These are phyloP conservation scores for Anodontia alba DNA, from an alignment of 2,888 invertebrate genomes.

Conservation along the genomic window DNA sequence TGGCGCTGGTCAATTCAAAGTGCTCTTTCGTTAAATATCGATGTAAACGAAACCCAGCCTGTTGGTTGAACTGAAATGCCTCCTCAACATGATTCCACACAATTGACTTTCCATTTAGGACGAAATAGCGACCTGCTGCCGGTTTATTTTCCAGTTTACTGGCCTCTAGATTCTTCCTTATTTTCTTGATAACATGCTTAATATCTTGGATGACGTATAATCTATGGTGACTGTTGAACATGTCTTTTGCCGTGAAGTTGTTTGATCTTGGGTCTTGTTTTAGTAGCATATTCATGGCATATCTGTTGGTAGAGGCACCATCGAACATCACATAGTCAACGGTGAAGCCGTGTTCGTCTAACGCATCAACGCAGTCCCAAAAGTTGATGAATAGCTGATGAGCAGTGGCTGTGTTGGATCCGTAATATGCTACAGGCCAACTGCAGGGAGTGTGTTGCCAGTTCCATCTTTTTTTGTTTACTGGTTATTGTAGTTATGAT, in stretches of 20 bases:
- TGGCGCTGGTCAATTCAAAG: conserved; percentile 32
- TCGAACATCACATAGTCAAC: conserved; percentile 58
- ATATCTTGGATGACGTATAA: conserved; percentile 29
- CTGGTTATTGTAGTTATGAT: not conserved
- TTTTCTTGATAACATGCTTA: conserved; percentile 37
- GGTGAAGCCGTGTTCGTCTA: conserved; percentile 47
- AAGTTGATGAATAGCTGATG: conserved; percentile 29
- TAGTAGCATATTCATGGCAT: conserved; percentile 43
- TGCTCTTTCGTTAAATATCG: conserved; percentile 42
- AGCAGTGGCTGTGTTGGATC: conserved; percentile 14
- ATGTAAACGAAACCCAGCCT: conserved; percentile 43
- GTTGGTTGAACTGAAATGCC: conserved; percentile 33
- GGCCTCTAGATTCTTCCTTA: conserved; percentile 45
- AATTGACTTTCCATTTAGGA: conserved; percentile 26
- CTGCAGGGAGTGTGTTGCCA: conserved; percentile 15
- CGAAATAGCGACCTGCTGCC: conserved; percentile 15
- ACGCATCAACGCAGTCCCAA: conserved; percentile 50
- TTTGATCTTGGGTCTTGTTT: conserved; percentile 8
- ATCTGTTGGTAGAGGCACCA: conserved; percentile 55
- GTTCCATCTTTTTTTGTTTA: not conserved
- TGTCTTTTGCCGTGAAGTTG: conserved; percentile 20
- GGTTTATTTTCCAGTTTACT: conserved; percentile 30
- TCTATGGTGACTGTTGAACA: conserved; percentile 12
- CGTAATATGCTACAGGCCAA: conserved; percentile 46
- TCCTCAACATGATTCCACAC: conserved; percentile 46